Evolutionary conservation across 2,888 invertebrate genomes (phyloP), one percentile per base, ranked within the genome.

Genomic region (Apeira syringaria): DNA sequence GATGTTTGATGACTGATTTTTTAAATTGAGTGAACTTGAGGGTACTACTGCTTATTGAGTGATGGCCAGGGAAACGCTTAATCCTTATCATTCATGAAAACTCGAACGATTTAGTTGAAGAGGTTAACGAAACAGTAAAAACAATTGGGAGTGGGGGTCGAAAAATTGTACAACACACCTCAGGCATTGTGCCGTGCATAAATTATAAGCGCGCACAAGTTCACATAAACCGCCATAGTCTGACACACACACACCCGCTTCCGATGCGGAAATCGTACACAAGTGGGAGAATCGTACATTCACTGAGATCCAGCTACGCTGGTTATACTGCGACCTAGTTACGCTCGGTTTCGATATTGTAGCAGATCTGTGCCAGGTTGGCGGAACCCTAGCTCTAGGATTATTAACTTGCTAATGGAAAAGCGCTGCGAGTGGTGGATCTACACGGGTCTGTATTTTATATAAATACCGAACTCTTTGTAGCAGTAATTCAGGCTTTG

Each of bases 131-230:
- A 64, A 64, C 52, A 59, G 56, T 55, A 65, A 59, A 62, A 56
- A 66, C 55, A 58, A 60, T 50, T 55, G 52, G 57, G 50, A 60
- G 56, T 56, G 68, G 66, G 71, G 69, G 76, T 75, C 68, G 74
- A 79, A 79, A 79, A 76, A 76, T 75, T 75, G 66, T 74, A 68
- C 74, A 78, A 69, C 70, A 74, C 69, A 73, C 71, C 68, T 75
- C 75, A 69, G 73, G 74, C 77, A 78, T 80, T 81, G 77, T 80
- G 73, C 68, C 75, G 67, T 85, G 77, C 84, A 85, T 86, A 84
- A 85, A 81, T 84, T 78, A 85, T 82, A 77, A 80, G 74, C 66
- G 72, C 70, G 70, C 74, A 68, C 53, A 74, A 80, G 70, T 77
- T 75, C 64, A 68, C 61, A 61, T 46, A 49, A 47, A 36, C 83